phyloP scores from a whole-genome alignment of 2,113 vertebrate species.

The Amblyopsis rosae region DNA sequence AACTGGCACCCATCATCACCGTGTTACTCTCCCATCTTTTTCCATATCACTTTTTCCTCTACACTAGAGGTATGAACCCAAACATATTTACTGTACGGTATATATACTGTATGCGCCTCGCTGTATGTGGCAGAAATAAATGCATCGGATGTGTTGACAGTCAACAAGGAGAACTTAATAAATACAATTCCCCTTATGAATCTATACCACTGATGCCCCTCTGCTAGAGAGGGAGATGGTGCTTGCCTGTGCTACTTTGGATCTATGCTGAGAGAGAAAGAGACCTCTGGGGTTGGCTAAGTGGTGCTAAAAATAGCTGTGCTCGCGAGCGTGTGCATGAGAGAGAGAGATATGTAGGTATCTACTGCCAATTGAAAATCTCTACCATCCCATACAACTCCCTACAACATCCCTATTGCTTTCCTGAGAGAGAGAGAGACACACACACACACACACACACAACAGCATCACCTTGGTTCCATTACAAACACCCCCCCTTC shows the following conservation, averaged over 20 bases:
- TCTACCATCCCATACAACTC: conserved; percentile 25
- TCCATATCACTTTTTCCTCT: not conserved
- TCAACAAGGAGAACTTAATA: no score
- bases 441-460: not conserved
- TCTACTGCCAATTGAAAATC: conserved; percentile 40
- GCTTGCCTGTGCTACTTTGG: not conserved
- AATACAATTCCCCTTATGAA: no score
- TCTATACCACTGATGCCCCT: conserved; percentile 13
- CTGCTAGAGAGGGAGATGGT: conserved; percentile 24
- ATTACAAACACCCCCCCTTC: conserved; percentile 38
- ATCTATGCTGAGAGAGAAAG: conserved; percentile 42
- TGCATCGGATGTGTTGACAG: no score
- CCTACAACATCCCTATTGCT: not conserved
- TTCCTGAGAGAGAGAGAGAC: no score
- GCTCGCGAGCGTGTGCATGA: conserved; percentile 38
- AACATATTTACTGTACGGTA: no score
- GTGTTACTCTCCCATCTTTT: conserved; percentile 12
- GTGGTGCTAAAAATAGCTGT: conserved; percentile 62
- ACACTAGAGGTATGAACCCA: not conserved
- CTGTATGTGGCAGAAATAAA: no score
- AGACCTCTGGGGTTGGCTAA: conserved; percentile 7
- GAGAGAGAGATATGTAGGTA: conserved; percentile 30
- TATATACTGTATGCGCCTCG: no score
- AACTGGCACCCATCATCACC: conserved; percentile 11
- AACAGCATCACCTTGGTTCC: conserved; percentile 43